A percentile compares a stretch with the other conserved stretches of the same genome.
phyloP scores from a whole-genome alignment of 2,888 invertebrate genomes.

The Himalopsyche tibetana region DNA sequence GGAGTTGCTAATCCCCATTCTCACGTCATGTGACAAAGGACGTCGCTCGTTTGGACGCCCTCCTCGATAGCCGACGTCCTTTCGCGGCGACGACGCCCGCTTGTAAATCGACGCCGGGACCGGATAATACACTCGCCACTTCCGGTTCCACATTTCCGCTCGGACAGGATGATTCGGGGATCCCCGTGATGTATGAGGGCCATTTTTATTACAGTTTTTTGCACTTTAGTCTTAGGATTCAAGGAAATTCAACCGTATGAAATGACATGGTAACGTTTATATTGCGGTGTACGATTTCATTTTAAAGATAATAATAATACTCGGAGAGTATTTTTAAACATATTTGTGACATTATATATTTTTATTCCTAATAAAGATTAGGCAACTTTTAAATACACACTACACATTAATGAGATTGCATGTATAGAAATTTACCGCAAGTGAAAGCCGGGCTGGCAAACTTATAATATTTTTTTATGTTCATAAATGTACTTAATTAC shows the following conservation, averaged over 20 bases:
- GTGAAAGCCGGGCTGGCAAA: too few species aligned
- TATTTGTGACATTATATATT: too few species aligned
- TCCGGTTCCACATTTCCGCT: slow-evolving; percentile 30
- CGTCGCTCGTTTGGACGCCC: slow-evolving; percentile 30
- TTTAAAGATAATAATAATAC: too few species aligned
- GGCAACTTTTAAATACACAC: too few species aligned
- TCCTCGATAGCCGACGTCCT: slow-evolving; percentile 28
- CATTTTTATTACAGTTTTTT: slow-evolving; percentile 34
- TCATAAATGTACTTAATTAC: too few species aligned
- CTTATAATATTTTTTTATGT: too few species aligned
- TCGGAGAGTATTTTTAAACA: too few species aligned
- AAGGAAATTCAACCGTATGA: not conserved
- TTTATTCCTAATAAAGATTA: too few species aligned
- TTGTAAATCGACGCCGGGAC: slow-evolving; percentile 34
- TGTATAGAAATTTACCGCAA: too few species aligned
- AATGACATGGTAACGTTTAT: not conserved
- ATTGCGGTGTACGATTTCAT: not conserved
- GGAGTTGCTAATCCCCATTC: not conserved
- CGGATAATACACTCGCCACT: slow-evolving; percentile 34
- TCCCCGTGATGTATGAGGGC: slow-evolving; percentile 16
- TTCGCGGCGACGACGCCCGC: slow-evolving; percentile 34
- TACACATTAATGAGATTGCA: too few species aligned
- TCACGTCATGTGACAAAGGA: slow-evolving; percentile 30
- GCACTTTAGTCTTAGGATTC: slow-evolving; percentile 8
- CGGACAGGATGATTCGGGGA: slow-evolving; percentile 34